Conservation (phyloP, 1,140 invertebrate genomes). For the Drosophila tsacasi region DNA sequence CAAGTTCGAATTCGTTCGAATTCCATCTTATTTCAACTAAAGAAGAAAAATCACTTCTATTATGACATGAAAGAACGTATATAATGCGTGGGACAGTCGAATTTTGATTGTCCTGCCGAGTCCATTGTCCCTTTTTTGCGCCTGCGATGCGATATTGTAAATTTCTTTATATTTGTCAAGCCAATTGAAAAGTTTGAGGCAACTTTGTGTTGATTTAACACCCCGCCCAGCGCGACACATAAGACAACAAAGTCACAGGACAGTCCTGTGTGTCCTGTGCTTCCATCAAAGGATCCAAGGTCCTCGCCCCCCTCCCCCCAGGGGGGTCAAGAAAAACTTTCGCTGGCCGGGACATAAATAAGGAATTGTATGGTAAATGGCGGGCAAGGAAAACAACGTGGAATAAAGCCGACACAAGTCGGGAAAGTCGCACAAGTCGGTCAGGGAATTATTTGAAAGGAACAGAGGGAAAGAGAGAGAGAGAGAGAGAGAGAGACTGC, state of each 20-base stretch:
- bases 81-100: not conserved
- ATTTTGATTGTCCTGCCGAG: conserved; percentile 35
- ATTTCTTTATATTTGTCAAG: conserved; percentile 79
- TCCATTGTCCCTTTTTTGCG: conserved; percentile 32
- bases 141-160: conserved; percentile 53
- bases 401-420: conserved; percentile 58
- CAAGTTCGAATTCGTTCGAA: too few species aligned
- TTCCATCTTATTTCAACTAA: not conserved
- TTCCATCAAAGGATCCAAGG: conserved; percentile 43
- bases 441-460: conserved; percentile 66
- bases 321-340: conserved; percentile 49
- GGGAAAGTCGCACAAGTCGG: conserved; percentile 31
- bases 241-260: conserved; percentile 49
- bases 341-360: conserved; percentile 62
- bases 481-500: conserved; percentile 14
- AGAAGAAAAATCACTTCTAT: conserved; percentile 30
- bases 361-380: conserved; percentile 78
- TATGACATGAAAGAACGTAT: conserved; percentile 2
- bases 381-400: conserved; percentile 53
- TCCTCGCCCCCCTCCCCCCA: conserved; percentile 9
- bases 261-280: conserved; percentile 9
- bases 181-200: conserved; percentile 75
- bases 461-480: conserved; percentile 56
- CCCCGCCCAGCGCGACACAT: conserved; percentile 25
- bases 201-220: conserved; percentile 81